Evolutionary conservation across 1,140 invertebrate genomes (phyloP).

Genomic region (Lasioglossum baleicum): DNA sequence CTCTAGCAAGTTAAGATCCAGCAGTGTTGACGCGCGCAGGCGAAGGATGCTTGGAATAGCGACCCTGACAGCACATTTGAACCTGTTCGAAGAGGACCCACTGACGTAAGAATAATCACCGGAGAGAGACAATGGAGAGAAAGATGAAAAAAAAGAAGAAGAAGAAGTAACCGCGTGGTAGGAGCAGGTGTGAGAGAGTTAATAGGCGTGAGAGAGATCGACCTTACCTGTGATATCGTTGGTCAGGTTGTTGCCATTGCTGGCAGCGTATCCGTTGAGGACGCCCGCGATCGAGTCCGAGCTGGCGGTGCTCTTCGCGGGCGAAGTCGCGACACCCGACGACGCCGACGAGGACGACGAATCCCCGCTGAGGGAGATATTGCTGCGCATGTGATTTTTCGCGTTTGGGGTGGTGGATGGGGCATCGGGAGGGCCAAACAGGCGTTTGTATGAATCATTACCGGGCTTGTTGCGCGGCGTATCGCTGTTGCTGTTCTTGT

Average conservation of each 20-base stretch:
- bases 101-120: no score
- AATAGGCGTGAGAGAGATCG: constrained; percentile 2
- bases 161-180: neutral
- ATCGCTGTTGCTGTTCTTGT: constrained; percentile 60
- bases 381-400: constrained; percentile 79
- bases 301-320: constrained; percentile 71
- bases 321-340: constrained; percentile 53
- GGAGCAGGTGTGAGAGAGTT: neutral
- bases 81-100: no score
- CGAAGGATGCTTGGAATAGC: no score
- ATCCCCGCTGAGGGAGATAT: constrained; percentile 71
- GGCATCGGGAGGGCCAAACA: constrained; percentile 79
- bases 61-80: no score
- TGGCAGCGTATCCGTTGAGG: constrained; percentile 71
- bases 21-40: no score
- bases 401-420: constrained; percentile 73
- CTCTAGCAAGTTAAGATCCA: no score
- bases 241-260: constrained; percentile 58
- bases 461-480: constrained; percentile 77
- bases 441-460: constrained; percentile 80
- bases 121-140: no score
- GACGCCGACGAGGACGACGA: constrained; percentile 48
- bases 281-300: constrained; percentile 68
- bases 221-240: constrained; percentile 77
- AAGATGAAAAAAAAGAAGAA: neutral